A percentile compares a stretch with the other conserved stretches of the same genome.
Conservation (phyloP, 2,113 vertebrate genomes). For the Platichthys flesus region DNA sequence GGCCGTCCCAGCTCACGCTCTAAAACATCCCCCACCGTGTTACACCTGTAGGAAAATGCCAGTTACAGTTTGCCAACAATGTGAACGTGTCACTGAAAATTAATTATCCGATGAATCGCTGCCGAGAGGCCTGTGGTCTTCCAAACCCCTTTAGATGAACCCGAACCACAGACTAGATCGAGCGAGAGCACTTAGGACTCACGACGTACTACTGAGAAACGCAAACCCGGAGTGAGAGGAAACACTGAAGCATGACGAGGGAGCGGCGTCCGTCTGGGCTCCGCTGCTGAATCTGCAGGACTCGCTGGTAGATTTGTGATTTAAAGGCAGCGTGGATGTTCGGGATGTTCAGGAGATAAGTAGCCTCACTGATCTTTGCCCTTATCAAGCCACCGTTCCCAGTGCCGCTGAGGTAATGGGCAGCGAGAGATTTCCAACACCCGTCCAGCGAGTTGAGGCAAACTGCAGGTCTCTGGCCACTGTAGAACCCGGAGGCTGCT, state of each 20-base stretch:
- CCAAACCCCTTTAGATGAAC: conserved; percentile 25
- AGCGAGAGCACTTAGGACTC: conserved; percentile 63
- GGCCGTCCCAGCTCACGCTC: conserved; percentile 29
- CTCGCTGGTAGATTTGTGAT: conserved; percentile 39
- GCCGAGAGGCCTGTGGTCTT: conserved; percentile 58
- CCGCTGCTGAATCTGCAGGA: conserved; percentile 45
- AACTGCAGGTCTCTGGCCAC: conserved; percentile 63
- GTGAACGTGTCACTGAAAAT: conserved; percentile 35
- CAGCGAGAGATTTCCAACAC: conserved; percentile 49
- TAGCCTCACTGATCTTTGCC: conserved; percentile 54
- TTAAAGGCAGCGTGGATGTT: conserved; percentile 52
- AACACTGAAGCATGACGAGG: conserved; percentile 56
- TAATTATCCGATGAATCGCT: conserved; percentile 42
- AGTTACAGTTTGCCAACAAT: conserved; percentile 32
- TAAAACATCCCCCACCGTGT: conserved; percentile 40
- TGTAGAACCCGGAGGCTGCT: conserved; percentile 78
- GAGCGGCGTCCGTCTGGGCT: conserved; percentile 37
- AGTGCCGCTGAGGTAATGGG: conserved; percentile 46
- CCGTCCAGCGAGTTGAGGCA: conserved; percentile 52
- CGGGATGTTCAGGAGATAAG: conserved; percentile 37
- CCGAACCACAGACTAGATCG: conserved; percentile 44
- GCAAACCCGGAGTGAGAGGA: conserved; percentile 45
- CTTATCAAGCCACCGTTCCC: conserved; percentile 52
- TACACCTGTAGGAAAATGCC: conserved; percentile 35
- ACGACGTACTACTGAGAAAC: conserved; percentile 72